Conservation (phyloP, 2,113 vertebrate species). For the Agelaius phoeniceus region DNA sequence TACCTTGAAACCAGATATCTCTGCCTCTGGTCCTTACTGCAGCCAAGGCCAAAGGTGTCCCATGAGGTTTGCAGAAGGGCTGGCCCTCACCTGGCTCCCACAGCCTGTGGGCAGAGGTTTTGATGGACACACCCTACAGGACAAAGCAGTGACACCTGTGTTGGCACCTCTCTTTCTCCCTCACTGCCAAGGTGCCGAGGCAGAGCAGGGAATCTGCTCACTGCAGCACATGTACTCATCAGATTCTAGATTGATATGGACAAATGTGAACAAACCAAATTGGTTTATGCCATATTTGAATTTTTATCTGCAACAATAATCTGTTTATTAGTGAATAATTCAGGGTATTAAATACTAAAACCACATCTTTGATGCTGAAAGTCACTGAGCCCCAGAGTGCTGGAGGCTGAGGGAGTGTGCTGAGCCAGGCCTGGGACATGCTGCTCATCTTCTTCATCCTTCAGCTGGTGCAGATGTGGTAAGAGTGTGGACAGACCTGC, state of each 20-base stretch:
- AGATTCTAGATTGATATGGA: background rate
- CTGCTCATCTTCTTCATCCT: background rate
- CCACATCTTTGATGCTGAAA: background rate
- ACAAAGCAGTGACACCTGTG: background rate
- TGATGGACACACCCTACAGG: background rate
- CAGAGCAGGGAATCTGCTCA: conserved; percentile 6
- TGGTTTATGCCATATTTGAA: conserved; percentile 32
- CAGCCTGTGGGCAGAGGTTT: background rate
- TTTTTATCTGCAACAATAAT: conserved; percentile 40
- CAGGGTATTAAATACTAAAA: background rate
- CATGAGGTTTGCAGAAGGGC: background rate
- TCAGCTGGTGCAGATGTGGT: background rate
- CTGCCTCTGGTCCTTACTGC: background rate
- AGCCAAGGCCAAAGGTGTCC: background rate
- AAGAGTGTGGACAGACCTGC: background rate
- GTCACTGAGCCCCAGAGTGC: background rate
- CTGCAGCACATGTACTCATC: background rate
- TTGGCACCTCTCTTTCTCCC: background rate
- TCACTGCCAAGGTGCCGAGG: background rate
- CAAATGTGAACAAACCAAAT: background rate
- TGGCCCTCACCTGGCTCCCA: background rate
- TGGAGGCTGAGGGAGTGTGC: background rate
- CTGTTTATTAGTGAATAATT: conserved; percentile 48
- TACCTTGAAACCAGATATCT: background rate
- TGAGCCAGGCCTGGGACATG: background rate